Percentiles rank a stretch among this genome's conserved stretches.
Evolutionary conservation across 2,113 vertebrate genomes (phyloP).

Genomic region (Neoarius graeffei): DNA sequence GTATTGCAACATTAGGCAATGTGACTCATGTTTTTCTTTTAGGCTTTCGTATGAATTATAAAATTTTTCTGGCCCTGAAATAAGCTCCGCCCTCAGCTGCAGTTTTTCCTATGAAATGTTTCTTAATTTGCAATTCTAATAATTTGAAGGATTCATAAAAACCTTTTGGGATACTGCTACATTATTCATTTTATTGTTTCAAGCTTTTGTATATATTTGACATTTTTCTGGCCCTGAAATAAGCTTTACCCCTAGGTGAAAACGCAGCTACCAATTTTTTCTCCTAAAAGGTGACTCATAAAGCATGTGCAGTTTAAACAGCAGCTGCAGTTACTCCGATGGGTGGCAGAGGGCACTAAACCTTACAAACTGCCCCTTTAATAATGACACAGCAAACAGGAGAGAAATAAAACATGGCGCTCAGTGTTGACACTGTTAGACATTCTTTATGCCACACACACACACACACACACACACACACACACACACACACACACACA

Average conservation of each 20-base stretch:
- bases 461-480: background rate
- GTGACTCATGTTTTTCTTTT: background rate
- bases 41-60: background rate
- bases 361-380: slow-evolving; percentile 17
- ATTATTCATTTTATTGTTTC: background rate
- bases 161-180: background rate
- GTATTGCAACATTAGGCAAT: background rate
- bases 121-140: background rate
- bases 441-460: background rate
- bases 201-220: background rate
- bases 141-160: background rate
- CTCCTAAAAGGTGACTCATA: background rate
- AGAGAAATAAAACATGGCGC: slow-evolving; percentile 33
- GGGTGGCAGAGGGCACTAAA: background rate
- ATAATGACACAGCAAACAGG: background rate
- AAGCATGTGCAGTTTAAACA: background rate
- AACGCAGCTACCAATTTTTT: background rate
- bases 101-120: background rate
- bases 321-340: background rate
- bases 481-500: background rate
- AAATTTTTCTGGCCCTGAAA: background rate
- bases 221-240: background rate
- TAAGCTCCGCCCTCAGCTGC: background rate
- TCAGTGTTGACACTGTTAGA: slow-evolving; percentile 7
- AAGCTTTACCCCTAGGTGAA: background rate